These are phyloP conservation scores for Calliphora vomitoria DNA, from an alignment of 2,888 invertebrate species.

Conservation along the genomic window DNA sequence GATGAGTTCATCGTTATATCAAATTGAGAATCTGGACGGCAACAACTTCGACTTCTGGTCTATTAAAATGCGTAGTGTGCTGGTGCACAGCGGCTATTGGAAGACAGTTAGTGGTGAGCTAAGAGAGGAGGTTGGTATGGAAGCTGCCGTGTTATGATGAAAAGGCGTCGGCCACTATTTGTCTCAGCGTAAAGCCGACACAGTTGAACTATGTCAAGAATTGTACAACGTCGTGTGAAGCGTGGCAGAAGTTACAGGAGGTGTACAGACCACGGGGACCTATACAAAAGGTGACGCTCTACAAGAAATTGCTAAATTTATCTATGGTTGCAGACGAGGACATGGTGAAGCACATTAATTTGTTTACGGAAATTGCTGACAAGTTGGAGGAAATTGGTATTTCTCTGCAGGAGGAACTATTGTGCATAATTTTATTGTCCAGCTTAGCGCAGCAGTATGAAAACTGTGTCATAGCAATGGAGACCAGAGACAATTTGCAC, in stretches of 20 bases:
- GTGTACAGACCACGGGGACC: constrained; percentile 4
- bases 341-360: constrained; percentile 40
- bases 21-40: constrained; percentile 61
- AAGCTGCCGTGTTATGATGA: too few species aligned
- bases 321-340: constrained; percentile 28
- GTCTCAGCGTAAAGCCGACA: constrained; percentile 42
- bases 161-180: too few species aligned
- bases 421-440: neutral
- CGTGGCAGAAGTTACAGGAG: constrained; percentile 1
- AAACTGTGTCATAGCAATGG: constrained; percentile 48
- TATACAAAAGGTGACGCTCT: constrained; percentile 36
- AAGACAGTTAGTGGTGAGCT: neutral
- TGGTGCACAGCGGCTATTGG: constrained; percentile 61
- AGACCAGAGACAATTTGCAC: constrained; percentile 37
- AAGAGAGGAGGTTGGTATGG: too few species aligned
- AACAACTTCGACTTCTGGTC: constrained; percentile 55
- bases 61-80: constrained; percentile 55
- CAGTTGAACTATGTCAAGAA: constrained; percentile 14
- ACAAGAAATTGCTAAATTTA: constrained; percentile 43
- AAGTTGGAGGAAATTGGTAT: constrained; percentile 42
- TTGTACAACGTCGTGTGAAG: constrained; percentile 12
- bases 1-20: constrained; percentile 13
- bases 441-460: constrained; percentile 18
- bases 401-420: constrained; percentile 3
- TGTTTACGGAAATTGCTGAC: constrained; percentile 18